Evolutionary conservation across 2,113 vertebrate genomes (phyloP).

Genomic region (Cavia aperea): DNA sequence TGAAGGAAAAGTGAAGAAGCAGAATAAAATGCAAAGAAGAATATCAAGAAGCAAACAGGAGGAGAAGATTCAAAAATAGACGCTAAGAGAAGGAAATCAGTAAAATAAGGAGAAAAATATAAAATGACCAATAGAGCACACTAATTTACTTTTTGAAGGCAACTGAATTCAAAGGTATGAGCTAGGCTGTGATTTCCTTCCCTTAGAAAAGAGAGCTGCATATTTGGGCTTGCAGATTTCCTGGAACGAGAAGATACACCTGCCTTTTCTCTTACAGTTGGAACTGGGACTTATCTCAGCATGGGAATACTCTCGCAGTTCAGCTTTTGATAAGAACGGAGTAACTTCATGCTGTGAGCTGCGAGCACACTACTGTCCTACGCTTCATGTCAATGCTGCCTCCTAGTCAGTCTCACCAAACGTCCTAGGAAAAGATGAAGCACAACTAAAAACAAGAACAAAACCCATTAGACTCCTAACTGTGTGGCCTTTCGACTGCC

Average conservation of each 20-base stretch:
- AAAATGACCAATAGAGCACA: neutral
- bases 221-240: neutral
- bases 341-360: neutral
- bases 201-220: neutral
- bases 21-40: neutral
- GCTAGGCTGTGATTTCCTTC: neutral
- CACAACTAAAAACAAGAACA: neutral
- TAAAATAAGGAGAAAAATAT: neutral
- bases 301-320: neutral
- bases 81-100: neutral
- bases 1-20: neutral
- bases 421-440: neutral
- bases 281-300: neutral
- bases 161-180: constrained; percentile 25
- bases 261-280: constrained; percentile 17
- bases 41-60: neutral
- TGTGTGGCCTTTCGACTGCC: neutral
- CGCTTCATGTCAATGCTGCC: neutral
- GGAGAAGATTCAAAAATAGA: neutral
- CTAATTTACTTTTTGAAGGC: constrained; percentile 19
- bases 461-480: neutral
- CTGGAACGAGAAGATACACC: neutral
- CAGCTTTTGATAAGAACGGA: neutral
- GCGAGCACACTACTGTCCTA: neutral
- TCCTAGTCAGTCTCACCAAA: neutral